These are phyloP conservation scores for Orthosia cruda DNA, from an alignment of 2,888 invertebrate species.

Conservation along the genomic window DNA sequence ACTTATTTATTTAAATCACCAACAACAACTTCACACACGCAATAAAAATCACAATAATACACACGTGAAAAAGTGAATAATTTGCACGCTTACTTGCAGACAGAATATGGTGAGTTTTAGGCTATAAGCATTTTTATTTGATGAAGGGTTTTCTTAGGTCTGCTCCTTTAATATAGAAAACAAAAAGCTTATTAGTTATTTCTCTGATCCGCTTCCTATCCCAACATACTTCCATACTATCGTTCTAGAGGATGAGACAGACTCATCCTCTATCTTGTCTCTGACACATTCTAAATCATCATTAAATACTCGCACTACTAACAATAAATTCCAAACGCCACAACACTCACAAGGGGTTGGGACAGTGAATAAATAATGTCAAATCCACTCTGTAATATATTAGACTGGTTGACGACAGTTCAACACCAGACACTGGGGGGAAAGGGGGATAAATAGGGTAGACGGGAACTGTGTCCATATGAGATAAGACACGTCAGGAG, in stretches of 20 bases:
- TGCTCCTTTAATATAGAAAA: no score
- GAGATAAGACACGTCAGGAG: constrained; percentile 59
- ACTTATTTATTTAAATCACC: no score
- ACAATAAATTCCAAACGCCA: constrained; percentile 35
- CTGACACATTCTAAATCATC: constrained; percentile 26
- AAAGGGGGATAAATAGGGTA: neutral
- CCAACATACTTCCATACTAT: neutral
- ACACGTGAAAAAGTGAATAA: no score
- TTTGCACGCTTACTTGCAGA: no score
- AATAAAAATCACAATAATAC: no score
- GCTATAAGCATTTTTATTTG: no score
- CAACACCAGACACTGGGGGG: constrained; percentile 37
- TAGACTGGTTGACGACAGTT: constrained; percentile 46
- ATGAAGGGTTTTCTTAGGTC: no score
- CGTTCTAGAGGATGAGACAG: no score
- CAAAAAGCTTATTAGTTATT: no score
- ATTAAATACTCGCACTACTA: constrained; percentile 12
- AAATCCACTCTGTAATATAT: constrained; percentile 48
- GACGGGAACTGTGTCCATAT: constrained; percentile 44
- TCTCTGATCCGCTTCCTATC: neutral
- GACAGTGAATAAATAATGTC: constrained; percentile 46
- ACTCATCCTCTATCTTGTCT: neutral
- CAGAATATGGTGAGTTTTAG: no score
- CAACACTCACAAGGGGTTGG: constrained; percentile 40
- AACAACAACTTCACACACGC: no score